A percentile compares a stretch with the other conserved stretches of the same genome.
Evolutionary conservation across 2,797 vertebrate genomes (phyloP).

Genomic region (Vespertilio murinus): DNA sequence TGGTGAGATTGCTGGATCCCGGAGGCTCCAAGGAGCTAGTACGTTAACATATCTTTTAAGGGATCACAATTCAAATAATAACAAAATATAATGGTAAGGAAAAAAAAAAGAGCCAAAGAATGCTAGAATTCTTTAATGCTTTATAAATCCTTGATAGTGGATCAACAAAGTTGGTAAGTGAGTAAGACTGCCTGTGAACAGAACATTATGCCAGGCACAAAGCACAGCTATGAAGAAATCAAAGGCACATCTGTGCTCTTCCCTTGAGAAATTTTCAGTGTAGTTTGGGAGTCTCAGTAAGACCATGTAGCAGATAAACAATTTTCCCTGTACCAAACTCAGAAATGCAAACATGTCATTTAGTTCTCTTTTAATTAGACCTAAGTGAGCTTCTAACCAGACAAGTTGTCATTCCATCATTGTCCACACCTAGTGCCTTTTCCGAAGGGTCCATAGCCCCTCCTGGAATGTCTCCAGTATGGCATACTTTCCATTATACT

Average conservation of each 20-base stretch:
- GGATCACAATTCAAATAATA: neutral
- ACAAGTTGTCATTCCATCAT: neutral
- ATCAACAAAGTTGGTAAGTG: neutral
- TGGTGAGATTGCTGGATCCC: neutral
- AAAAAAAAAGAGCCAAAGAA: neutral
- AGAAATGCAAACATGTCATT: neutral
- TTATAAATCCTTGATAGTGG: neutral
- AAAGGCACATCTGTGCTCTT: neutral
- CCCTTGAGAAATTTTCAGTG: neutral
- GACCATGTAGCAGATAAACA: neutral
- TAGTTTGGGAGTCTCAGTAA: neutral
- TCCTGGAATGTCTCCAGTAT: neutral
- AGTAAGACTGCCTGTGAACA: neutral
- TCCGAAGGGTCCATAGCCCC: neutral
- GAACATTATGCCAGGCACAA: neutral
- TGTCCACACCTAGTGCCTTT: neutral
- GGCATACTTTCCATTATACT: neutral
- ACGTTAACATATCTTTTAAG: neutral
- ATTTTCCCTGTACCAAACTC: neutral
- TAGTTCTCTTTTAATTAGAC: conserved; percentile 42
- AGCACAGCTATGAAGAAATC: neutral
- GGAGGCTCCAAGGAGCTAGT: neutral
- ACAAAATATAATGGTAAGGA: neutral
- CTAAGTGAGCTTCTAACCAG: neutral
- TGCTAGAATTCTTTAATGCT: neutral